Evolutionary conservation across 64 coral and sea anemone species (phyloP).

Genomic region (Stichodactyla helianthus): DNA sequence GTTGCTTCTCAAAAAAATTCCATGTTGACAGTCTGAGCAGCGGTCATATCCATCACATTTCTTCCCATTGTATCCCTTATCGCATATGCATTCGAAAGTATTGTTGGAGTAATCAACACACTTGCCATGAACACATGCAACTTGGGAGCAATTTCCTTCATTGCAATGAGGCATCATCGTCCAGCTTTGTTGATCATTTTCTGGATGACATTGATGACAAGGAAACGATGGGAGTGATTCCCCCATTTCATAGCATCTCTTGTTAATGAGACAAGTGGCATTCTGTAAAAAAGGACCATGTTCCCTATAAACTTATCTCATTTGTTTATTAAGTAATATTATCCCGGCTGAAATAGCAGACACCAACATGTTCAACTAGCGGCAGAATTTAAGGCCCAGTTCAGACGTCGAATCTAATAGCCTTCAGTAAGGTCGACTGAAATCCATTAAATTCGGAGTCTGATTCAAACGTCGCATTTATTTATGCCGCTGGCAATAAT

Average conservation of each 20-base stretch:
- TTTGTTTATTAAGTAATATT: too few species aligned
- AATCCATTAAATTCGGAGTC: too few species aligned
- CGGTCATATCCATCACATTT: not conserved
- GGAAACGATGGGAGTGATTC: not conserved
- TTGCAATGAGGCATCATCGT: constrained; percentile 17
- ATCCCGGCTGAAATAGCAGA: too few species aligned
- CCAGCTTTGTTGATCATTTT: constrained; percentile 17
- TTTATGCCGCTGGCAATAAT: too few species aligned
- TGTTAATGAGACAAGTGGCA: constrained; percentile 28
- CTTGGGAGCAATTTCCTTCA: not conserved
- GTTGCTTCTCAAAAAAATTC: not conserved
- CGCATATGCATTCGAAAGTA: constrained; percentile 26
- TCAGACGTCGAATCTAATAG: too few species aligned
- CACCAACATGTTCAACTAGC: too few species aligned
- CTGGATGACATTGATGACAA: constrained; percentile 30
- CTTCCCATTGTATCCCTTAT: constrained; percentile 34
- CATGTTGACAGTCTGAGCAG: not conserved
- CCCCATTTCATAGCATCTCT: constrained; percentile 10
- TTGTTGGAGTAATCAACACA: constrained; percentile 12
- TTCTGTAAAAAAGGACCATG: constrained; percentile 28
- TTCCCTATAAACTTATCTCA: not conserved
- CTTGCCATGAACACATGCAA: constrained; percentile 17
- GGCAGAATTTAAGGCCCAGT: too few species aligned
- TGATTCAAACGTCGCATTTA: too few species aligned
- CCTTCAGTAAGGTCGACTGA: too few species aligned